Evolutionary conservation across 2,888 invertebrate species (phyloP).

Genomic region (Acronicta alni): DNA sequence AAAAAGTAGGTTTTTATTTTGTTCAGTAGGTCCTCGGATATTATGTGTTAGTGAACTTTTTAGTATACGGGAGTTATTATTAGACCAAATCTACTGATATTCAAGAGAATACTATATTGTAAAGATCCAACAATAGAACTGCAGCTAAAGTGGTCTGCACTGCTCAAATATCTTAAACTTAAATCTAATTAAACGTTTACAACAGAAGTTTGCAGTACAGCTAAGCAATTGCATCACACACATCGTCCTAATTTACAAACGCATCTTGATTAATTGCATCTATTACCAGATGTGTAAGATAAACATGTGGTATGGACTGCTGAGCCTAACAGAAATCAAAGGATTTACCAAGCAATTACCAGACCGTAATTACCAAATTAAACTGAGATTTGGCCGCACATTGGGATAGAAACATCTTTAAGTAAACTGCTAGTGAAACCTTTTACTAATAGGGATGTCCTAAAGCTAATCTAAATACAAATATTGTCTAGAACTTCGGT

Average conservation of each 20-base stretch:
- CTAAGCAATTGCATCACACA: conserved; percentile 19
- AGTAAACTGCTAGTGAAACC: conserved; percentile 23
- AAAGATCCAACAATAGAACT: too few relatives aligned
- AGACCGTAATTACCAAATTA: conserved; percentile 65
- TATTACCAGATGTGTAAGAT: conserved; percentile 48
- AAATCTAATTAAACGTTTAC: neutral
- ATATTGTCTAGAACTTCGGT: neutral
- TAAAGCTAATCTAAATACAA: neutral
- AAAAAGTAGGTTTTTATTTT: too few relatives aligned
- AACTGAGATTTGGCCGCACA: conserved; percentile 53
- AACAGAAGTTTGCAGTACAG: conserved; percentile 2
- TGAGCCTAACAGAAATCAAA: conserved; percentile 53
- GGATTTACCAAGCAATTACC: conserved; percentile 63
- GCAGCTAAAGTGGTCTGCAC: neutral
- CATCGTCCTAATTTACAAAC: conserved; percentile 39
- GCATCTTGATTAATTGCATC: conserved; percentile 43
- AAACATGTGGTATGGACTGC: conserved; percentile 41
- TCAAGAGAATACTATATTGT: too few relatives aligned
- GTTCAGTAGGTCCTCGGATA: too few relatives aligned
- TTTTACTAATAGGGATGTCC: conserved; percentile 19
- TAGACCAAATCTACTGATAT: too few relatives aligned
- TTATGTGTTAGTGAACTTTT: too few relatives aligned
- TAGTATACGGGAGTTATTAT: too few relatives aligned
- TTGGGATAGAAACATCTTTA: conserved; percentile 24
- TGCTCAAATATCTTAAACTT: neutral